Evolutionary conservation across 1,140 invertebrate genomes (phyloP).

Genomic region (Cherax quadricarinatus): DNA sequence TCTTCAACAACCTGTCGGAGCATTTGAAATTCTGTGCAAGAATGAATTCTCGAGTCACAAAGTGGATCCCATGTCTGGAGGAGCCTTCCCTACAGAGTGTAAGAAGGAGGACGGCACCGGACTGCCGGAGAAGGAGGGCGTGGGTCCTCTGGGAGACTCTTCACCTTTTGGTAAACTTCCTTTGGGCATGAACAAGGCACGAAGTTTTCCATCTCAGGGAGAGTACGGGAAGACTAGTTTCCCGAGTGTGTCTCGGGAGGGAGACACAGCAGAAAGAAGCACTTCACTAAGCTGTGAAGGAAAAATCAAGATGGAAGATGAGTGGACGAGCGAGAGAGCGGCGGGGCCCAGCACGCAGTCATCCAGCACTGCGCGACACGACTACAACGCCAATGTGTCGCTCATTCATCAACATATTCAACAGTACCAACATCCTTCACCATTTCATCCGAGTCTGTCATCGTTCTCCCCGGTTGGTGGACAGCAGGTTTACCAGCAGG

Average conservation of each 20-base stretch:
- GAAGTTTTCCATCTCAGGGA: not conserved
- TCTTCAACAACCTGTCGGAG: conserved; percentile 12
- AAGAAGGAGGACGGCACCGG: not conserved
- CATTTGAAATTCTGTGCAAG: conserved; percentile 12
- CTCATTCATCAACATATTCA: conserved; percentile 27
- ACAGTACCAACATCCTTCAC: conserved; percentile 10
- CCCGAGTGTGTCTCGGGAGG: not conserved
- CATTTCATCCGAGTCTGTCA: conserved; percentile 5
- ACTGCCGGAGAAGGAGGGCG: conserved; percentile 2
- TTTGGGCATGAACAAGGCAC: conserved; percentile 1
- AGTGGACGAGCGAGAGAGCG: not conserved
- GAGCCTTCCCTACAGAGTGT: not conserved
- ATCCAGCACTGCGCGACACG: not conserved
- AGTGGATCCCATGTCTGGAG: not conserved
- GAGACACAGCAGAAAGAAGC: not conserved
- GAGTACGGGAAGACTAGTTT: not conserved
- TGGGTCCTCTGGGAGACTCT: not conserved
- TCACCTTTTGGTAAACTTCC: not conserved
- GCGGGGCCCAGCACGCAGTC: not conserved
- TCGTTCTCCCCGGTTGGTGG: not conserved
- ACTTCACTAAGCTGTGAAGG: not conserved
- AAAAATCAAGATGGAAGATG: conserved; percentile 12
- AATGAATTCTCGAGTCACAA: conserved; percentile 2
- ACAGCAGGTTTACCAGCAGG: conserved; percentile 18
- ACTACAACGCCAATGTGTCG: conserved; percentile 41